These are phyloP conservation scores for Clupea harengus DNA, from an alignment of 2,113 vertebrate genomes.

Conservation along the genomic window DNA sequence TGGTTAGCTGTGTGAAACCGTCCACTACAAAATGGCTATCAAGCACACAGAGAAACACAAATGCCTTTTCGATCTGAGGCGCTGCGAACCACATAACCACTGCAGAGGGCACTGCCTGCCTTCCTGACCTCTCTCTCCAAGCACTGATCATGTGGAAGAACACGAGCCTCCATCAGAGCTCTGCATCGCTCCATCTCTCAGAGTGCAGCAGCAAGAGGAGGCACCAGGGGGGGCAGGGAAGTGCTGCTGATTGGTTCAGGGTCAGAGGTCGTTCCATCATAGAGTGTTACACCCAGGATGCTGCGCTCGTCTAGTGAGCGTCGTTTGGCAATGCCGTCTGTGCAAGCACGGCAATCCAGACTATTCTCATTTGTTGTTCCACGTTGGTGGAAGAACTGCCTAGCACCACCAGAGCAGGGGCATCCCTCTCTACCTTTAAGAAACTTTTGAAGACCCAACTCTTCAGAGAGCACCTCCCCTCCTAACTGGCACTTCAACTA, in stretches of 20 bases:
- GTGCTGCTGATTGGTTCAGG: background rate
- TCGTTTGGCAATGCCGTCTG: too few species aligned
- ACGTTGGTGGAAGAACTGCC: too few species aligned
- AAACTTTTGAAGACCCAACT: too few species aligned
- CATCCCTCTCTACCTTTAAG: too few species aligned
- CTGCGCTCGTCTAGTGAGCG: too few species aligned
- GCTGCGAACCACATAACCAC: background rate
- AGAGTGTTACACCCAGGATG: too few species aligned
- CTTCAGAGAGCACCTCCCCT: too few species aligned
- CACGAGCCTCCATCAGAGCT: background rate
- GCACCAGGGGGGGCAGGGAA: background rate
- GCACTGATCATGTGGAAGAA: slow-evolving; percentile 2
- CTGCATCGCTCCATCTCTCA: background rate
- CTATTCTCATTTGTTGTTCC: too few species aligned
- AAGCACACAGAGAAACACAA: background rate
- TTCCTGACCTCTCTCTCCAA: background rate
- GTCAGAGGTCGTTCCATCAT: background rate
- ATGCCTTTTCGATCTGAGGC: background rate
- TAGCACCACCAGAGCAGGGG: too few species aligned
- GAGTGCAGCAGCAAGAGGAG: background rate
- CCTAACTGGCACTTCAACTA: too few species aligned
- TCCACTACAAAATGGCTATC: background rate
- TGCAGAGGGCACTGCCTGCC: background rate
- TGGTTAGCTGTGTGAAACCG: background rate
- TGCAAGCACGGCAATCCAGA: too few species aligned